Conservation (phyloP, 1,140 invertebrate genomes). For the Diprion similis region DNA sequence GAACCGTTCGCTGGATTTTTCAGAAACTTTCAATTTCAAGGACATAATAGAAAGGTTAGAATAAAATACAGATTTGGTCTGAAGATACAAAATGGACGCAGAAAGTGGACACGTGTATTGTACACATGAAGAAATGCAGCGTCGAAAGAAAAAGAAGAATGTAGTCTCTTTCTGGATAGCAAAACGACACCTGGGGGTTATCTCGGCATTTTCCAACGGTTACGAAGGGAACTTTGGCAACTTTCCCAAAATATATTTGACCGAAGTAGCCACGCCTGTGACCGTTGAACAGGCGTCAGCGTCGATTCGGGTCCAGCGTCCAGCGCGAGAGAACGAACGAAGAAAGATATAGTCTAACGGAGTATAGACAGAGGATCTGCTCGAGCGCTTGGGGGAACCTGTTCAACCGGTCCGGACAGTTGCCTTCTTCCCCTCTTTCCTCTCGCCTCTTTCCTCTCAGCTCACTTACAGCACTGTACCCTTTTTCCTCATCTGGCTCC, state of each 20-base stretch:
- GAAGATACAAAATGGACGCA: too few species aligned
- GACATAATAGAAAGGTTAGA: too few species aligned
- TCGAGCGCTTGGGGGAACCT: slow-evolving; percentile 48
- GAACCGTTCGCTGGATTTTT: too few species aligned
- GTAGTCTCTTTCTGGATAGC: too few species aligned
- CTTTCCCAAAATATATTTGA: background rate
- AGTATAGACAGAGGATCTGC: slow-evolving; percentile 49
- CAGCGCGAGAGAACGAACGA: slow-evolving; percentile 47
- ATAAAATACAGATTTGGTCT: too few species aligned
- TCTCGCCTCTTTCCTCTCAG: slow-evolving; percentile 18
- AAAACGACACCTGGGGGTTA: too few species aligned
- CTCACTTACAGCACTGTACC: background rate
- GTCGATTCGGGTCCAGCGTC: slow-evolving; percentile 22
- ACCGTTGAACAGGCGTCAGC: background rate
- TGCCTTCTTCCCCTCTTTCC: slow-evolving; percentile 35
- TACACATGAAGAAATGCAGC: too few species aligned
- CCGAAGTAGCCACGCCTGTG: background rate
- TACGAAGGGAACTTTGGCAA: background rate
- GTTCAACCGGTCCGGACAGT: slow-evolving; percentile 52
- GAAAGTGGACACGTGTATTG: too few species aligned
- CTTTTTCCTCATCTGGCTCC: background rate
- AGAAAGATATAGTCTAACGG: slow-evolving; percentile 55
- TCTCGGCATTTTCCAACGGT: too few species aligned
- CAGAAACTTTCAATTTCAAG: too few species aligned
- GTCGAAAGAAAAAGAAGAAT: too few species aligned